Evolutionary conservation across 1,140 invertebrate genomes (phyloP).

Genomic region (Polypedilum vanderplanki): DNA sequence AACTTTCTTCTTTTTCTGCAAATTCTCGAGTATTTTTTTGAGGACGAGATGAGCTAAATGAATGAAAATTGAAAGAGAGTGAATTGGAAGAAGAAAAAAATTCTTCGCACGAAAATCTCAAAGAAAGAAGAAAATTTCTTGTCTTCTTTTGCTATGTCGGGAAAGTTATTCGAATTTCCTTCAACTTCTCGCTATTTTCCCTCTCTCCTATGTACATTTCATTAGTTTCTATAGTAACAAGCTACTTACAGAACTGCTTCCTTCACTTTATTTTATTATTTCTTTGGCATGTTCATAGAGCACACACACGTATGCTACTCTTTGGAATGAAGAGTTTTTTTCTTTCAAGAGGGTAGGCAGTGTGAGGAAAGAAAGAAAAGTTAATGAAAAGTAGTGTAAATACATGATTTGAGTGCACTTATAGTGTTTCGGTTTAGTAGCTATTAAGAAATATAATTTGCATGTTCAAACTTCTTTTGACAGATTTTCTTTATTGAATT

Average conservation of each 20-base stretch:
- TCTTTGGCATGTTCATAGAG: background rate
- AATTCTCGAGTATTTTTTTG: background rate
- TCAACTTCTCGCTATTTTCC: background rate
- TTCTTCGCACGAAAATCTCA: background rate
- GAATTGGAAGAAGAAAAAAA: too few relatives aligned
- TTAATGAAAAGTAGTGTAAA: too few relatives aligned
- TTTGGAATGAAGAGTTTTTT: too few relatives aligned
- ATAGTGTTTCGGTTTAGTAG: too few relatives aligned
- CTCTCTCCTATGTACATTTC: background rate
- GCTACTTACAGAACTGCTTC: conserved; percentile 11
- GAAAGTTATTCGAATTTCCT: background rate
- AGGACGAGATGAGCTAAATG: background rate
- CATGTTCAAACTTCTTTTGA: too few relatives aligned
- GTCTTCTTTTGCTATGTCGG: background rate
- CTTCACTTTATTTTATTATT: background rate
- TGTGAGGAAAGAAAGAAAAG: too few relatives aligned
- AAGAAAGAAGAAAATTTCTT: background rate
- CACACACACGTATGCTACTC: too few relatives aligned
- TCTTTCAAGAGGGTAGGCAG: too few relatives aligned
- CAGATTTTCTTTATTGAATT: too few relatives aligned
- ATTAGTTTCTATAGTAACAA: conserved; percentile 19
- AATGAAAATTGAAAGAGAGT: background rate
- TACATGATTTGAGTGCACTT: too few relatives aligned
- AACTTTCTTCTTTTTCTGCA: background rate
- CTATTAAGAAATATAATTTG: too few relatives aligned